Percentiles rank a stretch among this genome's conserved stretches.
These are phyloP conservation scores for Clostera curtula DNA, from an alignment of 2,888 invertebrate species.

Conservation along the genomic window DNA sequence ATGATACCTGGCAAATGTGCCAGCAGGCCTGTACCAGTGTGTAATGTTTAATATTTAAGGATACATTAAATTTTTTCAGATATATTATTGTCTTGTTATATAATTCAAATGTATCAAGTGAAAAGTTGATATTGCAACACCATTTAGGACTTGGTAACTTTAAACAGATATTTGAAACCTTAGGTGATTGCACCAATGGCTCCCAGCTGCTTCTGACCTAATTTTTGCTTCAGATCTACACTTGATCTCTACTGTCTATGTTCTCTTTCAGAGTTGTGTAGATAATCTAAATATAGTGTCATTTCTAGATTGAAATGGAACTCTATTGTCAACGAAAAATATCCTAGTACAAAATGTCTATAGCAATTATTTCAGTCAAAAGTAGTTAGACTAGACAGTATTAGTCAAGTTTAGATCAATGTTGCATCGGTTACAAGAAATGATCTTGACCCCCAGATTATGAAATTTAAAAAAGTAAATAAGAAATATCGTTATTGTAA, in stretches of 20 bases:
- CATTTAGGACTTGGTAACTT: slow-evolving; percentile 52
- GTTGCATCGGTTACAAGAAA: slow-evolving; percentile 18
- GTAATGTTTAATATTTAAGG: slow-evolving; percentile 71
- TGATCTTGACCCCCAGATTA: slow-evolving; percentile 50
- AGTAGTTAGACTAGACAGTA: too few relatives aligned
- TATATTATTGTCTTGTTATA: slow-evolving; percentile 76
- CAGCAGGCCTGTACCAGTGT: slow-evolving; percentile 65
- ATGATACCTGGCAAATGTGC: slow-evolving; percentile 46
- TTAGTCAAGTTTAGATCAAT: too few relatives aligned
- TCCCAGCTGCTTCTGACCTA: too few relatives aligned
- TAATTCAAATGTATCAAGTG: slow-evolving; percentile 69
- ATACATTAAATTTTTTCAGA: slow-evolving; percentile 73
- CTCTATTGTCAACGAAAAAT: too few relatives aligned
- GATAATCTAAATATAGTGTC: too few relatives aligned
- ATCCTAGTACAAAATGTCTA: too few relatives aligned
- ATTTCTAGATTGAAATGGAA: too few relatives aligned
- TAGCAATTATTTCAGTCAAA: too few relatives aligned
- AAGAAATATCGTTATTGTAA: slow-evolving; percentile 67
- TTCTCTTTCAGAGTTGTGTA: too few relatives aligned
- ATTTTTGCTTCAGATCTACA: too few relatives aligned
- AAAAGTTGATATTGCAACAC: slow-evolving; percentile 54
- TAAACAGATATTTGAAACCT: slow-evolving; percentile 63
- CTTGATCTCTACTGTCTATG: too few relatives aligned
- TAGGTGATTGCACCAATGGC: slow-evolving; percentile 61
- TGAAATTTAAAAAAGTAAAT: slow-evolving; percentile 47